Evolutionary conservation across 2,888 invertebrate genomes (phyloP), one percentile per base, ranked within the genome.

Genomic region (Clostera curtula): DNA sequence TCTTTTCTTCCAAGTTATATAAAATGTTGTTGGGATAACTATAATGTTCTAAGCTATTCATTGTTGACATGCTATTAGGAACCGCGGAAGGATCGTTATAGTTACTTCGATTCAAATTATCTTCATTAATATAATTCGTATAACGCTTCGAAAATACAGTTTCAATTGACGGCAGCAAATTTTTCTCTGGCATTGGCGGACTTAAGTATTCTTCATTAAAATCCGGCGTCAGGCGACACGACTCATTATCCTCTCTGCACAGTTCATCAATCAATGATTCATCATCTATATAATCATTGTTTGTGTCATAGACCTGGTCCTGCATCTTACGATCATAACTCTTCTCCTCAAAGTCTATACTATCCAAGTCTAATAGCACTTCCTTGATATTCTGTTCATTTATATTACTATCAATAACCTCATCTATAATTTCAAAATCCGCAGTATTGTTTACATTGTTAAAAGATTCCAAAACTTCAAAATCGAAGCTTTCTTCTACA

Each of bases 11-110:
- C 31, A 83, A 51, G 45, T 79, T 80, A 17, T 72, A 70, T 2
- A 82, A 49, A 26, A 82, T 68, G 25, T 84, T 85, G 27, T 83
- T 80, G 1, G 82, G 80, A 42, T 85, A 83, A 34, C 82, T 83
- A 27, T 76, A 85, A 29, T 75, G 75, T 29, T 83, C 85, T 33
- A 84, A 35, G 41, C 68, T 85, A 34, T 65, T 58, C 2, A 67
- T 30, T 31, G 57, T 40, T 12, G 40, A 40, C 27, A 49, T 45
- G 31, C 34, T 49, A 30, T 51, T 53, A 25, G 53, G 39, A 14
- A 56, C 35, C 26, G 36, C 34, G 22, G 48, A 42, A 10, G 44
- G 40, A 31, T 41, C 49, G 39, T 43, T 44, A 19, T 36, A 47
- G 26, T 52, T 38, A 29, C 46, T 44, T 21, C 56, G 54, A 13